phyloP scores from a whole-genome alignment of 1,140 invertebrate species.

The Heliconius himera region DNA sequence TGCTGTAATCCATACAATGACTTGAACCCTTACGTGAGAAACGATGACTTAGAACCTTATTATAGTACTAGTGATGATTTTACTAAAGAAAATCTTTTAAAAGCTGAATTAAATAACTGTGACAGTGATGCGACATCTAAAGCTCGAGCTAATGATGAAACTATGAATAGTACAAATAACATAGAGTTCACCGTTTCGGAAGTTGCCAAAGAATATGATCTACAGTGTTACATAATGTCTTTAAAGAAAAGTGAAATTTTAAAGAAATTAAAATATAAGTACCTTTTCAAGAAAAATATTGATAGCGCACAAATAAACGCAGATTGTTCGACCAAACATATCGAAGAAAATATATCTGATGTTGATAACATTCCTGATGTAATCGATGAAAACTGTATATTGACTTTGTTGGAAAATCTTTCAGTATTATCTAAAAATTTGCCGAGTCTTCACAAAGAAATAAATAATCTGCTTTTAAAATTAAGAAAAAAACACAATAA shows the following conservation, averaged over 20 bases:
- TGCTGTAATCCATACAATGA: not conserved
- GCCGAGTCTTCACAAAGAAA: constrained; percentile 61
- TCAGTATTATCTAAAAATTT: constrained; percentile 53
- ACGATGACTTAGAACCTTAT: constrained; percentile 49
- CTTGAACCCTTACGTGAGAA: not conserved
- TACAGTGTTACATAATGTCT: constrained; percentile 55
- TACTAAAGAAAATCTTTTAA: constrained; percentile 12
- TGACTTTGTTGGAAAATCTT: constrained; percentile 62
- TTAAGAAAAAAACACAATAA: constrained; percentile 58
- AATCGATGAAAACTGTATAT: constrained; percentile 65
- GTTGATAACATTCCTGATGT: constrained; percentile 46
- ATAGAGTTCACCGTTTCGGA: constrained; percentile 17
- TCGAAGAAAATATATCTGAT: constrained; percentile 31
- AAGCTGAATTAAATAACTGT: constrained; percentile 1
- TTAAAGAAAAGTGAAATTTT: constrained; percentile 45
- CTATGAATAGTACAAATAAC: constrained; percentile 13
- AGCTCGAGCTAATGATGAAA: constrained; percentile 16
- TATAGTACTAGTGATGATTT: constrained; percentile 49
- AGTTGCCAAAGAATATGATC: constrained; percentile 36
- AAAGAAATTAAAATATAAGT: not conserved
- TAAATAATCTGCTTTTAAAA: constrained; percentile 56
- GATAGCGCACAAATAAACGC: not conserved
- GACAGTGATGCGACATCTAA: constrained; percentile 56
- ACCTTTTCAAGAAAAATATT: not conserved
- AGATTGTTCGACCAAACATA: constrained; percentile 1